phyloP scores from a whole-genome alignment of 2,888 invertebrate genomes.

The Synanthedon formicaeformis region DNA sequence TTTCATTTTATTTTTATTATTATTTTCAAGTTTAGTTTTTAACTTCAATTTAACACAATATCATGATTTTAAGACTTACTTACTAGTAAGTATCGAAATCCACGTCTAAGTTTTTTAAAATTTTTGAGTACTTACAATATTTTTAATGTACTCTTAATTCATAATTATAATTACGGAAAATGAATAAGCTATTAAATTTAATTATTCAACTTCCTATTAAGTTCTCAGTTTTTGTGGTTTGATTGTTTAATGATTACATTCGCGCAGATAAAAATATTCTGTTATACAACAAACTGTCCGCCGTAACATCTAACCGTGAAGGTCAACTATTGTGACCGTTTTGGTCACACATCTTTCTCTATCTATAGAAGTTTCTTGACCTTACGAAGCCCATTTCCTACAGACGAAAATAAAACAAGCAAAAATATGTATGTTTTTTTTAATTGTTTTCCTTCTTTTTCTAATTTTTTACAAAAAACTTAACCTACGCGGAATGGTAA shows the following conservation, averaged over 20 bases:
- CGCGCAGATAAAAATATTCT: constrained; percentile 16
- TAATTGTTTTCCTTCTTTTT: constrained; percentile 38
- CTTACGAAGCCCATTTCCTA: constrained; percentile 15
- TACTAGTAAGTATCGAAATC: too few relatives aligned
- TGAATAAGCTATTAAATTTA: background rate
- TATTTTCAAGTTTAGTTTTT: too few relatives aligned
- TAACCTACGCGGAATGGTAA: constrained; percentile 58
- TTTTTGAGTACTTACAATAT: too few relatives aligned
- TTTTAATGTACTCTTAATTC: background rate
- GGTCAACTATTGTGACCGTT: constrained; percentile 35
- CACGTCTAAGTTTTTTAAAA: too few relatives aligned
- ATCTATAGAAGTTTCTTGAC: constrained; percentile 19
- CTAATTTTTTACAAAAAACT: constrained; percentile 49
- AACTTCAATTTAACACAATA: too few relatives aligned
- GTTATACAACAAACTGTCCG: constrained; percentile 20
- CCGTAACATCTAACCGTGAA: constrained; percentile 22
- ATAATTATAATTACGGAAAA: background rate
- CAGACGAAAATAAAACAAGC: constrained; percentile 23
- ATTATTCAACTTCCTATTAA: background rate
- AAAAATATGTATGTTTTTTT: constrained; percentile 23
- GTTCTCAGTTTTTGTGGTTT: background rate
- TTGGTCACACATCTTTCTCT: constrained; percentile 19
- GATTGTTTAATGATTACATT: constrained; percentile 3
- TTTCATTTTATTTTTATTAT: too few relatives aligned
- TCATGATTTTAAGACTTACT: too few relatives aligned